Percentiles rank a stretch among this genome's conserved stretches.
Conservation (phyloP, 2,113 vertebrate species). For the Gulo gulo region DNA sequence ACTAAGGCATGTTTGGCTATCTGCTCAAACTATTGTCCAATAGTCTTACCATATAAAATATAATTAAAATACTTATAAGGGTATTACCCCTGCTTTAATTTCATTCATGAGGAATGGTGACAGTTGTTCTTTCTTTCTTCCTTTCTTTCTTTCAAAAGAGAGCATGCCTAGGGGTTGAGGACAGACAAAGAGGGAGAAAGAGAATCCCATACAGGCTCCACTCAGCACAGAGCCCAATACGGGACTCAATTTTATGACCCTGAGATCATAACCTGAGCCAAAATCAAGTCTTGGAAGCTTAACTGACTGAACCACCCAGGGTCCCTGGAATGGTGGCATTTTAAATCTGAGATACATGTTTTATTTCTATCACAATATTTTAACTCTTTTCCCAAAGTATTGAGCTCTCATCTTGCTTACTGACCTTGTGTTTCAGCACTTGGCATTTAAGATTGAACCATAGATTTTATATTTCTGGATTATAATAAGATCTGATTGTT, state of each 20-base stretch:
- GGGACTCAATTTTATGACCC: background rate
- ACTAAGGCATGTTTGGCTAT: background rate
- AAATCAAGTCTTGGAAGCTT: background rate
- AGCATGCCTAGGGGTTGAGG: background rate
- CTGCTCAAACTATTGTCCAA: background rate
- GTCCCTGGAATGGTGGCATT: background rate
- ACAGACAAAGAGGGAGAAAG: background rate
- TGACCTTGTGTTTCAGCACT: slow-evolving; percentile 33
- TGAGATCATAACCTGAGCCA: background rate
- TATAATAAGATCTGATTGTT: slow-evolving; percentile 42
- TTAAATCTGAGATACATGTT: slow-evolving; percentile 5
- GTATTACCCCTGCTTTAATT: background rate
- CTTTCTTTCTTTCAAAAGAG: background rate
- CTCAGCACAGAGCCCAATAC: background rate
- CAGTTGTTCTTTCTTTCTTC: background rate
- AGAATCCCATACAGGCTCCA: background rate
- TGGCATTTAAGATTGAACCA: slow-evolving; percentile 44
- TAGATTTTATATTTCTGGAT: slow-evolving; percentile 46
- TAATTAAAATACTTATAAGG: background rate
- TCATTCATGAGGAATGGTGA: background rate
- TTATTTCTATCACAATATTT: background rate
- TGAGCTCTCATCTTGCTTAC: slow-evolving; percentile 1
- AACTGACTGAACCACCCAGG: background rate
- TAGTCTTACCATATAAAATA: background rate
- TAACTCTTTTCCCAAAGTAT: background rate